phyloP scores from a whole-genome alignment of 2,113 vertebrate genomes.

The Hemichromis elongatus region DNA sequence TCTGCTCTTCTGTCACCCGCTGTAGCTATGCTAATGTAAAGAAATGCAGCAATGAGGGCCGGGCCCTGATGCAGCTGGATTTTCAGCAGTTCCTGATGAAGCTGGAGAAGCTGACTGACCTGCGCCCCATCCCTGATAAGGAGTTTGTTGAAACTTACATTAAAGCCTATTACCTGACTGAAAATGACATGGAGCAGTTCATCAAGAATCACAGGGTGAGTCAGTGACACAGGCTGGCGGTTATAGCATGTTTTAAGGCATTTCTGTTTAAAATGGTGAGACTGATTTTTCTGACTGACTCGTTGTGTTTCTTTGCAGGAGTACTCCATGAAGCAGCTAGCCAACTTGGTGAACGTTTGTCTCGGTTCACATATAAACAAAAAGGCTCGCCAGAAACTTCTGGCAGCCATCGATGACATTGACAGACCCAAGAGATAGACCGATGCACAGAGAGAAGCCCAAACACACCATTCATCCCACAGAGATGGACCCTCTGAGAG shows the following conservation, averaged over 20 bases:
- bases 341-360: conserved; percentile 95
- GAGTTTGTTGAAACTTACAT: conserved; percentile 99
- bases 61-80: conserved; percentile 97
- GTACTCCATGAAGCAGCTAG: conserved; percentile 96
- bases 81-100: conserved; percentile 99
- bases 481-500: conserved; percentile 7
- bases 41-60: conserved; percentile 98
- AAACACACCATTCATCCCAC: neutral
- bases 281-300: neutral
- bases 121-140: conserved; percentile 96
- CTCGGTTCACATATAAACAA: conserved; percentile 98
- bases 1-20: neutral
- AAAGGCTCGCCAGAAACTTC: conserved; percentile 93
- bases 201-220: conserved; percentile 98
- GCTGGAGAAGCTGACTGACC: conserved; percentile 95
- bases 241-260: neutral
- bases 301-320: conserved; percentile 73
- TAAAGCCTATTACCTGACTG: conserved; percentile 97
- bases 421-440: conserved; percentile 95
- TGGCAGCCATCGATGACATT: conserved; percentile 92
- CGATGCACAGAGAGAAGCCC: neutral
- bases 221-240: fast-evolving
- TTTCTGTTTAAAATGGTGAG: neutral
- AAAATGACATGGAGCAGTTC: conserved; percentile 98
- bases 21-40: conserved; percentile 94